Percentiles rank a stretch among this genome's conserved stretches.
Evolutionary conservation across 2,888 invertebrate genomes (phyloP).

Genomic region (Nephrotoma flavescens): DNA sequence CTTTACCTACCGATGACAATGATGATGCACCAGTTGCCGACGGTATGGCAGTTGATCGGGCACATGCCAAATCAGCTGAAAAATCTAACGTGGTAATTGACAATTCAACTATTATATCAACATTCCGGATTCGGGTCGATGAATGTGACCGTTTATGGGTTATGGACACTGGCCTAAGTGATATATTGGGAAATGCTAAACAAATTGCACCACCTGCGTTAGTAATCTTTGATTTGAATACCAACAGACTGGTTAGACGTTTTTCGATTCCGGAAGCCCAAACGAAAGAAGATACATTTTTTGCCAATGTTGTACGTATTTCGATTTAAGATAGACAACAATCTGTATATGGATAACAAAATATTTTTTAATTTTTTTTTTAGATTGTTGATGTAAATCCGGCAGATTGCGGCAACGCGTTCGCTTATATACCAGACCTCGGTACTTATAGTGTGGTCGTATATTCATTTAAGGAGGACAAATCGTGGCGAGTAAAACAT

Average conservation of each 20-base stretch:
- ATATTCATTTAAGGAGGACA: constrained; percentile 55
- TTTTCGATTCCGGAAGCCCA: constrained; percentile 52
- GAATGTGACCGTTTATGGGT: constrained; percentile 70
- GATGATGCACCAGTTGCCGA: constrained; percentile 7
- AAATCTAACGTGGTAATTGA: constrained; percentile 34
- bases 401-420: constrained; percentile 57
- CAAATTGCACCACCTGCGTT: constrained; percentile 48
- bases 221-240: constrained; percentile 59
- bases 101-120: constrained; percentile 51
- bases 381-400: constrained; percentile 55
- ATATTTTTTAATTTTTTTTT: constrained; percentile 17
- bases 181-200: constrained; percentile 52
- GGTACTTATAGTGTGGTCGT: constrained; percentile 63
- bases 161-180: constrained; percentile 62
- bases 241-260: constrained; percentile 51
- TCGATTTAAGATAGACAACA: background rate
- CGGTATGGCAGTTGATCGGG: constrained; percentile 14
- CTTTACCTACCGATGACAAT: constrained; percentile 46
- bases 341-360: background rate
- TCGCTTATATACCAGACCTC: constrained; percentile 63
- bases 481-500: constrained; percentile 65
- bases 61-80: constrained; percentile 26
- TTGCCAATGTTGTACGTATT: constrained; percentile 59
- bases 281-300: constrained; percentile 59
- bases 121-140: constrained; percentile 59